Evolutionary conservation across 2,888 invertebrate genomes (phyloP).

Genomic region (Spicauda simplicius): DNA sequence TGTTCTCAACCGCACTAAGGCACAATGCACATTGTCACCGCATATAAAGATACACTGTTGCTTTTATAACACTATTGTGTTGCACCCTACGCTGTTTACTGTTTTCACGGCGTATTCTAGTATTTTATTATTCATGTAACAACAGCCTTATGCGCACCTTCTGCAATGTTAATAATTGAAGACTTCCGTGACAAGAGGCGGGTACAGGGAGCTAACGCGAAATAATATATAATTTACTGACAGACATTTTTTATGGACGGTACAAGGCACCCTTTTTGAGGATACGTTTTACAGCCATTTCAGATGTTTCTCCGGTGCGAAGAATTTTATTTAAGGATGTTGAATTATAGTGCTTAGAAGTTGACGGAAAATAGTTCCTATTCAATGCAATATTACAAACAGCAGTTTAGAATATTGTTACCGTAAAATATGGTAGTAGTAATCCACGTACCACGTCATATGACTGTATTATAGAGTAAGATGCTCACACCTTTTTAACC

Average conservation of each 20-base stretch:
- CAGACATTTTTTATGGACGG: slow-evolving; percentile 43
- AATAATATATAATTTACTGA: slow-evolving; percentile 52
- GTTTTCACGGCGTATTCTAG: slow-evolving; percentile 74
- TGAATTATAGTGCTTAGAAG: slow-evolving; percentile 5
- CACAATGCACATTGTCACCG: slow-evolving; percentile 81
- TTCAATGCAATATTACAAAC: not conserved
- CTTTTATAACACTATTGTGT: slow-evolving; percentile 79
- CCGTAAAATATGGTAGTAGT: no score
- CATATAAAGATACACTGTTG: slow-evolving; percentile 79
- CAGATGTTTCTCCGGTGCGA: slow-evolving; percentile 20
- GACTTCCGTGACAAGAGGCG: slow-evolving; percentile 65
- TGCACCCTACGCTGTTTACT: slow-evolving; percentile 73
- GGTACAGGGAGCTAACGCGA: slow-evolving; percentile 50
- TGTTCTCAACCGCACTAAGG: slow-evolving; percentile 50
- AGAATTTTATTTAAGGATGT: not conserved
- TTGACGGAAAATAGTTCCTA: not conserved
- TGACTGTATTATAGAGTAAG: no score
- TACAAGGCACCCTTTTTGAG: slow-evolving; percentile 38
- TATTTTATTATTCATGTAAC: slow-evolving; percentile 80
- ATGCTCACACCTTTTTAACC: no score
- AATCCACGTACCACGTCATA: no score
- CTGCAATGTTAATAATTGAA: slow-evolving; percentile 79
- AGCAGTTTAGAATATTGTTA: no score
- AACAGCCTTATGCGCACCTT: slow-evolving; percentile 71
- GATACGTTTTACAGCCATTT: slow-evolving; percentile 32